phyloP scores from a whole-genome alignment of 2,113 vertebrate species.

The Platichthys flesus region DNA sequence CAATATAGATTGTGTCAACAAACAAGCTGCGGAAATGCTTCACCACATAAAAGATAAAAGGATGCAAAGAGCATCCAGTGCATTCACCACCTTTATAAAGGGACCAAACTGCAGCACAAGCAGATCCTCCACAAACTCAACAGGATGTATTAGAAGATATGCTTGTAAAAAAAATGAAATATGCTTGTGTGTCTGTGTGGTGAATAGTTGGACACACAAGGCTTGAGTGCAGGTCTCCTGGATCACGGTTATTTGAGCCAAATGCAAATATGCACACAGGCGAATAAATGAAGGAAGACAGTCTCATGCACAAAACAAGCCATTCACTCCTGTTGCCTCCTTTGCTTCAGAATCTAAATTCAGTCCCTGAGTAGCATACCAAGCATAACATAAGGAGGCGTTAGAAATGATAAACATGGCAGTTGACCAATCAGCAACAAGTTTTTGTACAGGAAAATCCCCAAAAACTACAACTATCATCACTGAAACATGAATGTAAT shows the following conservation, averaged over 20 bases:
- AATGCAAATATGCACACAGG: background rate
- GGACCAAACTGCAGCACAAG: constrained; percentile 14
- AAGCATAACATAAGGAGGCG: background rate
- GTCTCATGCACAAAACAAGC: constrained; percentile 48
- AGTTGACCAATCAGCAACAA: constrained; percentile 70
- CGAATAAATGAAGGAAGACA: background rate
- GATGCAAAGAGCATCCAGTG: constrained; percentile 19
- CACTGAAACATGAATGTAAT: background rate
- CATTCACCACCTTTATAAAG: constrained; percentile 13
- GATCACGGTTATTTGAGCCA: background rate
- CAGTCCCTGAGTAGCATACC: background rate
- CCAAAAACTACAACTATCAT: background rate
- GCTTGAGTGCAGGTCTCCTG: background rate
- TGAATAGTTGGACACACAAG: background rate
- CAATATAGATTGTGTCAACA: background rate
- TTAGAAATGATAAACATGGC: constrained; percentile 72
- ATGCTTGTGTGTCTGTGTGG: background rate
- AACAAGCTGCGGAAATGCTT: background rate
- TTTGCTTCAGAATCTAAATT: background rate
- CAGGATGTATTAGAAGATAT: background rate
- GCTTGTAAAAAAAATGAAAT: background rate
- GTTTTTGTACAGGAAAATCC: background rate
- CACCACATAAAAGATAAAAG: background rate
- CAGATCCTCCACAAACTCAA: constrained; percentile 27
- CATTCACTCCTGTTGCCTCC: constrained; percentile 10